Conservation (phyloP, 2,113 vertebrate species). For the Clarias magur region DNA sequence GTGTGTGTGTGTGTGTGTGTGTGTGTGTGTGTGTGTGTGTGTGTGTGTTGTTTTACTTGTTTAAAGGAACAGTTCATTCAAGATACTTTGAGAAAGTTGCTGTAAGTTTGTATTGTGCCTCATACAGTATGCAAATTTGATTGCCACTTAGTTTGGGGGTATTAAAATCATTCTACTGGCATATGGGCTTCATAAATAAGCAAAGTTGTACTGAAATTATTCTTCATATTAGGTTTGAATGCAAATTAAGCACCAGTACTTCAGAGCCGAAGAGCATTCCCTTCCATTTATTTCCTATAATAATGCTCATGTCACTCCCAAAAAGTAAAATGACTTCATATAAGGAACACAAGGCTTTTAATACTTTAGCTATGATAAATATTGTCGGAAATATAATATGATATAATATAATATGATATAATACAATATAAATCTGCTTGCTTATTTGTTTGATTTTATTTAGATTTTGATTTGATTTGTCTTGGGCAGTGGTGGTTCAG, state of each 20-base stretch:
- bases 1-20: no score
- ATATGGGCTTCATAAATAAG: constrained; percentile 7
- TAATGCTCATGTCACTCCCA: not conserved
- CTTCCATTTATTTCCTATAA: not conserved
- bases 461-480: no score
- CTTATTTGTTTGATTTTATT: not conserved
- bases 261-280: not conserved
- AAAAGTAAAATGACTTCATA: not conserved
- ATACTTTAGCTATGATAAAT: no score
- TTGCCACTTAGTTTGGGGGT: not conserved
- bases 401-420: no score
- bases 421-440: no score
- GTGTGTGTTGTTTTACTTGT: no score
- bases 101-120: no score
- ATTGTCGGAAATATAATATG: no score
- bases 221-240: constrained; percentile 8
- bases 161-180: not conserved
- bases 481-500: no score
- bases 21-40: no score
- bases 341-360: not conserved
- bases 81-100: not conserved
- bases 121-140: not conserved
- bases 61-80: not conserved
- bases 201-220: not conserved
- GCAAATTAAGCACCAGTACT: constrained; percentile 1